phyloP scores from a whole-genome alignment of 2,113 vertebrate species.

The Leptosomus discolor region DNA sequence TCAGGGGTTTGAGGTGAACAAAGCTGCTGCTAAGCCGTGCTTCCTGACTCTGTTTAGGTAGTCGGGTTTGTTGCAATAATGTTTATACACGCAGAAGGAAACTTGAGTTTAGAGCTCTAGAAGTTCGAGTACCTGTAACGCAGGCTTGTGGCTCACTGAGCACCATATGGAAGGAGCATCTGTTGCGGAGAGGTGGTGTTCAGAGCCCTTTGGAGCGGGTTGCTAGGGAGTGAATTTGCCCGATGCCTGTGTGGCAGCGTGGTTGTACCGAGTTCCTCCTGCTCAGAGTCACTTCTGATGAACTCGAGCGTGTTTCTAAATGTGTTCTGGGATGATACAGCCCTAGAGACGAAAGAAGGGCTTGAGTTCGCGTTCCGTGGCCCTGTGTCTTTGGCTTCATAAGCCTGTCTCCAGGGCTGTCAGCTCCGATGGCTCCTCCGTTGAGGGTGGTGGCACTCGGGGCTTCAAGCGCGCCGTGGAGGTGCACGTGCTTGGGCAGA shows the following conservation, averaged over 20 bases:
- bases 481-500: not conserved
- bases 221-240: conserved; percentile 12
- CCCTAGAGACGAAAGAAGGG: not conserved
- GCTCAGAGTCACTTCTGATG: not conserved
- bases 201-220: not conserved
- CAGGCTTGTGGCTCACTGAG: not conserved
- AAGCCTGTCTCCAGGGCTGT: not conserved
- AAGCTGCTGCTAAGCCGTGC: not conserved
- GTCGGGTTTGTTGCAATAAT: not conserved
- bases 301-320: not conserved
- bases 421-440: not conserved
- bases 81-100: not conserved
- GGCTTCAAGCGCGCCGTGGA: not conserved
- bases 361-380: not conserved
- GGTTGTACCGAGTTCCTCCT: not conserved
- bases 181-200: not conserved
- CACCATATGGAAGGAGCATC: conserved; percentile 37
- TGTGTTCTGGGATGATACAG: not conserved
- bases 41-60: not conserved
- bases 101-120: not conserved
- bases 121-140: not conserved
- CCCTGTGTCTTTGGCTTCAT: fast-evolving
- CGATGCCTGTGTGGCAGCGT: not conserved
- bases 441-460: not conserved
- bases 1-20: not conserved